Conservation (phyloP, 2,797 vertebrate genomes). For the Megalops cyprinoides region DNA sequence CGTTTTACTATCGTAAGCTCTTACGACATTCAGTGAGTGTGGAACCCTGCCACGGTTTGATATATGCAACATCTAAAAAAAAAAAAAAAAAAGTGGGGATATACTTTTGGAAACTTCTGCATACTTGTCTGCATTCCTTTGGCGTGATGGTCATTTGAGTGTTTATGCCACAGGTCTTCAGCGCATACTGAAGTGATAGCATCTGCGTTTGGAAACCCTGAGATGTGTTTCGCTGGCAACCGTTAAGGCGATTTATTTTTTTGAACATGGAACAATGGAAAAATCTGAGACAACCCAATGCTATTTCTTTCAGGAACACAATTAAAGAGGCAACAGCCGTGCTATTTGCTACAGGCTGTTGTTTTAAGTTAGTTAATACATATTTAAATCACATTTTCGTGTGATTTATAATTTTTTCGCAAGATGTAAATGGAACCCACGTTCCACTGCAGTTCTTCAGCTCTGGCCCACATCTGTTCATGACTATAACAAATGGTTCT, state of each 20-base stretch:
- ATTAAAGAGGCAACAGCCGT: neutral
- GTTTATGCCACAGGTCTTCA: slow-evolving; percentile 50
- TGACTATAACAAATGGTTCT: neutral
- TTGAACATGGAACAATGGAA: slow-evolving; percentile 39
- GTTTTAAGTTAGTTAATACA: no score
- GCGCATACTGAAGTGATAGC: slow-evolving; percentile 35
- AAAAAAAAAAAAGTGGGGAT: slow-evolving; percentile 50
- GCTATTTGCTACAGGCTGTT: no score
- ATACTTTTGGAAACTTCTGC: slow-evolving; percentile 86
- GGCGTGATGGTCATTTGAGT: slow-evolving; percentile 72
- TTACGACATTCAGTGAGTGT: slow-evolving; percentile 87
- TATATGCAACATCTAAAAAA: slow-evolving; percentile 73
- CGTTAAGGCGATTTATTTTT: slow-evolving; percentile 25
- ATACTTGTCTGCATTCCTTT: slow-evolving; percentile 89
- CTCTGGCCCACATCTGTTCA: neutral
- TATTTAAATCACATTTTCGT: no score
- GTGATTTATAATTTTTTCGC: no score
- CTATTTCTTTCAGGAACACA: slow-evolving; percentile 31
- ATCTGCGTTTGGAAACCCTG: slow-evolving; percentile 39
- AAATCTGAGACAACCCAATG: slow-evolving; percentile 26
- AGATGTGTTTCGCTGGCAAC: slow-evolving; percentile 33
- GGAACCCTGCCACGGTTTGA: slow-evolving; percentile 80
- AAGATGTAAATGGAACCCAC: no score
- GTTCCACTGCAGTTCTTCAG: no score
- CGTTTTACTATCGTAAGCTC: slow-evolving; percentile 74